Evolutionary conservation across 2,888 invertebrate genomes (phyloP).

Genomic region (Acanthosepion pharaonis): DNA sequence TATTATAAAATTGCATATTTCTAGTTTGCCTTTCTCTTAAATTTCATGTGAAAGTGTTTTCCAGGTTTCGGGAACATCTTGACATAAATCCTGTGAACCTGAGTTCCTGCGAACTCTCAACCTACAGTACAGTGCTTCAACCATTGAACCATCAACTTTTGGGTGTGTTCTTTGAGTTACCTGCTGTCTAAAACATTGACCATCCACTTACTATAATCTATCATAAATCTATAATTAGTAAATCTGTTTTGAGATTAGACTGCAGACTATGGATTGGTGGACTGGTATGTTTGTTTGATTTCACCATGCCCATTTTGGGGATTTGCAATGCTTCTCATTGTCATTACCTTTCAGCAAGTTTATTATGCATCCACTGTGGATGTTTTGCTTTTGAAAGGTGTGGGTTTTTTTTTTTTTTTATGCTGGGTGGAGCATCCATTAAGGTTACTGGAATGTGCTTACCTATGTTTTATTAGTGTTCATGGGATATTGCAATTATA

Average conservation of each 20-base stretch:
- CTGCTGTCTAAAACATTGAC: neutral
- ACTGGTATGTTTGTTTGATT: neutral
- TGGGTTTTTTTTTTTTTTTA: neutral
- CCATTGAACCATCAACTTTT: neutral
- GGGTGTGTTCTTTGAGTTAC: neutral
- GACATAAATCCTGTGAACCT: no score
- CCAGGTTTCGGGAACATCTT: no score
- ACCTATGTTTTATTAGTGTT: neutral
- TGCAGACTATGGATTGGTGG: neutral
- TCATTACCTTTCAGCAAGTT: neutral
- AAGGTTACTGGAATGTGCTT: neutral
- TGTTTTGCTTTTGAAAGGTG: neutral
- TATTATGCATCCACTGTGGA: neutral
- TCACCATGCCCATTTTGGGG: neutral
- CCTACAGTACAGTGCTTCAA: no score
- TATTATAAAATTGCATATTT: no score
- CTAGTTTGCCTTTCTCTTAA: no score
- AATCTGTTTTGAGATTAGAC: neutral
- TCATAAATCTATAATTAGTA: neutral
- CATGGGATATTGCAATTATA: no score
- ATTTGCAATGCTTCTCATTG: neutral
- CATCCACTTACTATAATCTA: constrained; percentile 22
- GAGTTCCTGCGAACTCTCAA: no score
- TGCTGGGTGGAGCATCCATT: neutral
- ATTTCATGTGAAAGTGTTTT: no score